These are phyloP conservation scores for Chiroxiphia lanceolata DNA, from an alignment of 2,797 vertebrate genomes.

Conservation along the genomic window DNA sequence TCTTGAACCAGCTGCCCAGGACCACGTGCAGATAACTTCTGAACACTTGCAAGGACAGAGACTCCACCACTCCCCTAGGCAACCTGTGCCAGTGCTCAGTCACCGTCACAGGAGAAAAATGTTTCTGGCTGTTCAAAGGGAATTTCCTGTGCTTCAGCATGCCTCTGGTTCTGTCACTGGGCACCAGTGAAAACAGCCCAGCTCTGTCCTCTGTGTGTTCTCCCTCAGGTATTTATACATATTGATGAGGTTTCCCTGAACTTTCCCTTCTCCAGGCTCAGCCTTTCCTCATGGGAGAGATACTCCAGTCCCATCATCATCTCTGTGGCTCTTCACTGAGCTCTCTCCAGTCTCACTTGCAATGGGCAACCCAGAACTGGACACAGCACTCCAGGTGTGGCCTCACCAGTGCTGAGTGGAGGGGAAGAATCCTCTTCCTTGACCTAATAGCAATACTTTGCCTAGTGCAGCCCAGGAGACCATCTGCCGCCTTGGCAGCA, in stretches of 20 bases:
- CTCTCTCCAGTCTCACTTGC: background rate
- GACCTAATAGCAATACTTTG: background rate
- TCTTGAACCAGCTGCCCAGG: background rate
- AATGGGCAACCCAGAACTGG: background rate
- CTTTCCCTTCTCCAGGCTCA: background rate
- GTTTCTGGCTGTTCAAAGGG: background rate
- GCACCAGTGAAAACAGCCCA: background rate
- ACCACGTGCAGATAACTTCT: background rate
- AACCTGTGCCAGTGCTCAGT: background rate
- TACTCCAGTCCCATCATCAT: background rate
- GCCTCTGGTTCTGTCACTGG: background rate
- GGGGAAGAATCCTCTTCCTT: background rate
- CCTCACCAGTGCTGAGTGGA: background rate
- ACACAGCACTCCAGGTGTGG: background rate
- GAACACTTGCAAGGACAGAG: background rate
- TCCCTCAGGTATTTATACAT: background rate
- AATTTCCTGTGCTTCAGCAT: background rate
- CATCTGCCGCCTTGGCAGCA: background rate
- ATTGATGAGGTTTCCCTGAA: background rate
- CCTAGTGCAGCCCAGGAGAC: background rate
- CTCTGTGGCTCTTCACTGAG: background rate
- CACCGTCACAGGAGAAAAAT: background rate
- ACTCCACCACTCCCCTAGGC: accelerated
- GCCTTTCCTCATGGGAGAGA: background rate
- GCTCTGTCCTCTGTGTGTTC: background rate